A percentile compares a stretch with the other conserved stretches of the same genome.
These are phyloP conservation scores for Rhingia rostrata DNA, from an alignment of 2,888 invertebrate genomes.

Conservation along the genomic window DNA sequence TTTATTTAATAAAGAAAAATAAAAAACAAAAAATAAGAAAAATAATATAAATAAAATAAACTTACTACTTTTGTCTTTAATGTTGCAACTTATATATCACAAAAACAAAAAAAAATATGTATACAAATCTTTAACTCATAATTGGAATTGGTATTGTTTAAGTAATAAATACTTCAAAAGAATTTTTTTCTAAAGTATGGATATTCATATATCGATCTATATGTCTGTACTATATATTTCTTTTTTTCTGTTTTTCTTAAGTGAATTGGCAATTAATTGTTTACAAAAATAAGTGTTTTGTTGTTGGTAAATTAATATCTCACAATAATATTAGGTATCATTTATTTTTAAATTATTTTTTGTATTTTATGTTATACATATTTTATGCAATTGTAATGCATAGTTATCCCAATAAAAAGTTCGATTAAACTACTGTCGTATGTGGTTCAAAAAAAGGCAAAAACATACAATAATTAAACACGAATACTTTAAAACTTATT, in stretches of 20 bases:
- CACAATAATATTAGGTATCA: constrained; percentile 39
- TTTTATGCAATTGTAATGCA: no score
- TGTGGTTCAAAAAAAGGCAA: not conserved
- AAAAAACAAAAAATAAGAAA: constrained; percentile 54
- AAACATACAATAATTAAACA: not conserved
- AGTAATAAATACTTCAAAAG: constrained; percentile 51
- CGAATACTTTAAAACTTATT: not conserved
- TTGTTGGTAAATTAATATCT: constrained; percentile 42
- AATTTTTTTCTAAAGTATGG: constrained; percentile 50
- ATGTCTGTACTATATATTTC: constrained; percentile 58
- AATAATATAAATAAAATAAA: constrained; percentile 75
- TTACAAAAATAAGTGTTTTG: constrained; percentile 60
- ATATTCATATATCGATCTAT: constrained; percentile 55
- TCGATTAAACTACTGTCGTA: not conserved
- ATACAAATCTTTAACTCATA: constrained; percentile 59
- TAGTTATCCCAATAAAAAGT: constrained; percentile 2
- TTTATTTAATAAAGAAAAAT: constrained; percentile 54
- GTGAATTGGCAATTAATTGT: constrained; percentile 55
- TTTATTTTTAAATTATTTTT: constrained; percentile 12
- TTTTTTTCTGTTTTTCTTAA: constrained; percentile 10
- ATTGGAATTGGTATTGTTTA: constrained; percentile 68
- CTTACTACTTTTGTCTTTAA: constrained; percentile 83
- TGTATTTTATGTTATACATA: not conserved
- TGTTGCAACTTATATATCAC: constrained; percentile 82
- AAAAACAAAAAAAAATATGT: constrained; percentile 69